phyloP scores from a whole-genome alignment of 2,113 vertebrate species.

The Ceyx cyanopectus region DNA sequence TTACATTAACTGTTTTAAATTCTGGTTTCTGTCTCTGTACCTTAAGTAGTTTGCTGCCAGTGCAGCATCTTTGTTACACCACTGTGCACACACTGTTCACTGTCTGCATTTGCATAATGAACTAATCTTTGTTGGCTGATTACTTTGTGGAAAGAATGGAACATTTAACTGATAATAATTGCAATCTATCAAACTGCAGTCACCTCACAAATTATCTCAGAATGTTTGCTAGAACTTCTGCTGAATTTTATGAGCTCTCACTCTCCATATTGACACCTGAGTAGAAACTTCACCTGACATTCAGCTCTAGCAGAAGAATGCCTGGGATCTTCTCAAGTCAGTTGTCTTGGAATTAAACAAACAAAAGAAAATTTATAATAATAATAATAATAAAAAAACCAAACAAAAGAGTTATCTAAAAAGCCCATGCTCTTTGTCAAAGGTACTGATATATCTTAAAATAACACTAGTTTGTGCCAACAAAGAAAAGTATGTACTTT shows the following conservation, averaged over 20 bases:
- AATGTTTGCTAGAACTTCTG: slow-evolving; percentile 39
- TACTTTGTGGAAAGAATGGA: slow-evolving; percentile 71
- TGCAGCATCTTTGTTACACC: slow-evolving; percentile 19
- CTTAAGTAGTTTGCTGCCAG: not conserved
- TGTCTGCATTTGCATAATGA: slow-evolving; percentile 67
- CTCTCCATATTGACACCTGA: not conserved
- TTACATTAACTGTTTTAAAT: not conserved
- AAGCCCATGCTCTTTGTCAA: too few species aligned
- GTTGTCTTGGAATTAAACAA: too few species aligned
- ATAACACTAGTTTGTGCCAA: too few species aligned
- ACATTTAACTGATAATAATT: slow-evolving; percentile 75
- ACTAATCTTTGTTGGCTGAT: slow-evolving; percentile 65
- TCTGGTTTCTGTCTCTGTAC: slow-evolving; percentile 24
- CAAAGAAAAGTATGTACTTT: too few species aligned
- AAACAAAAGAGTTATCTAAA: too few species aligned
- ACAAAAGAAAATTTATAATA: too few species aligned
- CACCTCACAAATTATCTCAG: slow-evolving; percentile 53
- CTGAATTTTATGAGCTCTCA: slow-evolving; percentile 60
- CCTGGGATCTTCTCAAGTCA: too few species aligned
- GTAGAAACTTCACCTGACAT: slow-evolving; percentile 1
- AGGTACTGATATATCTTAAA: too few species aligned
- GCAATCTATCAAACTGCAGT: slow-evolving; percentile 63
- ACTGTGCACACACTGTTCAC: slow-evolving; percentile 42
- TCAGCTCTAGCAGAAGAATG: not conserved
- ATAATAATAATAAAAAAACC: too few species aligned